Evolutionary conservation across 1,140 invertebrate genomes (phyloP), one percentile per base, ranked within the genome.

Genomic region (Drosophila sproati): DNA sequence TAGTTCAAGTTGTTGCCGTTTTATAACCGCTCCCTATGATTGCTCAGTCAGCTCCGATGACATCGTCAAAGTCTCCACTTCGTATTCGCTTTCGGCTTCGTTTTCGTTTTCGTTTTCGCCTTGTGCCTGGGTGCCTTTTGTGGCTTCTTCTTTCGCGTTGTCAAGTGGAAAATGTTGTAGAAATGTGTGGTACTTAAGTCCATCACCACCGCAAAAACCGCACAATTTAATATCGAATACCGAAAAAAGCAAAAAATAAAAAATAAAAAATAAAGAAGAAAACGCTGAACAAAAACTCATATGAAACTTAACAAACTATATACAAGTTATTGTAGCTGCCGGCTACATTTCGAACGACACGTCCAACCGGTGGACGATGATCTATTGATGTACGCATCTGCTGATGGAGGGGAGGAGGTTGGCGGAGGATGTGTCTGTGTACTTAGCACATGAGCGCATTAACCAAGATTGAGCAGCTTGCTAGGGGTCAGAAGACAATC

Each of bases 131-230:
- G 7, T 73, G 77, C 54, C 85, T 89, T 89, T 89, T 89, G 85
- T 88, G 85, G 85, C 85, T 89, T 89, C 85, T 69, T 86, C 82
- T 72, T 73, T 66, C 43, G 48, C 43, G 70, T 81, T 85, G 85
- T 89, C 85, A 89, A 89, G 85, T 89, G 85, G 80, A 89, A 89
- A 89, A 89, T 89, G 63, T 68, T 85, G 86, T 73, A 89, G 78
- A 80, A 78, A 83, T 81, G 70, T 68, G 73, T 79, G 74, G 78
- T 81, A 71, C 82, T 80, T 87, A 87, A 82, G 77, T 66, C 80
- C 71, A 52, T 64, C 80, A 88, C 67, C 69, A 75, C 85, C 83
- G 45, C 83, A 89, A 78, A 86, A 89, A 89, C 85, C 85, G 48
- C 85, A 89, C 86, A 89, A 89, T 89, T 89, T 85, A 89, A 89